Conservation (phyloP, 2,113 vertebrate species). For the Chlamydotis undulata region DNA sequence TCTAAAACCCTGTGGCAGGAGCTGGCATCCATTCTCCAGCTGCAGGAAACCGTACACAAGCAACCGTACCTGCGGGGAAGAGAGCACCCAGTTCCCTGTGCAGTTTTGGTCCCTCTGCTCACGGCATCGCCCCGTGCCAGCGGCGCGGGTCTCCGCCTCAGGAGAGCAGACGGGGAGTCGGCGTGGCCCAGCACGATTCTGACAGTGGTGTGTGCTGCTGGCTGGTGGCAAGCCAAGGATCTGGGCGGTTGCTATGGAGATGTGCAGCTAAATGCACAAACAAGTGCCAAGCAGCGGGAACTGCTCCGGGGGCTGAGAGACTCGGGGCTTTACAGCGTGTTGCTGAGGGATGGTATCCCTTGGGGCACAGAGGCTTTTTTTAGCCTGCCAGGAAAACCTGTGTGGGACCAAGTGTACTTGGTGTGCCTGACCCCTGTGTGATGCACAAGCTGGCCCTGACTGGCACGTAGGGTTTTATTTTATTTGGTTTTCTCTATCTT, state of each 20-base stretch:
- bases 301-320: neutral
- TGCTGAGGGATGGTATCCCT: neutral
- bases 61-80: neutral
- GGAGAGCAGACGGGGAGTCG: neutral
- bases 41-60: neutral
- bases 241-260: conserved; percentile 44
- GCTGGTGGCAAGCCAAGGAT: neutral
- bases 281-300: neutral
- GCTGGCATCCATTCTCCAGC: neutral
- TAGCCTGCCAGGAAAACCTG: neutral
- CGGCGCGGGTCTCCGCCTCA: neutral
- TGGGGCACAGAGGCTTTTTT: neutral
- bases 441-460: neutral
- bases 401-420: neutral
- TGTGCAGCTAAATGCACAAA: conserved; percentile 34
- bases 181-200: neutral
- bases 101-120: neutral
- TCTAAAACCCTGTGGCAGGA: neutral
- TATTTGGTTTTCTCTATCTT: neutral
- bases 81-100: neutral
- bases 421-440: neutral
- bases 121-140: fast-evolving
- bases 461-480: neutral
- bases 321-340: neutral
- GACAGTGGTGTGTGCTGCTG: neutral